phyloP scores from a whole-genome alignment of 2,888 invertebrate genomes.

The Brenthis ino region DNA sequence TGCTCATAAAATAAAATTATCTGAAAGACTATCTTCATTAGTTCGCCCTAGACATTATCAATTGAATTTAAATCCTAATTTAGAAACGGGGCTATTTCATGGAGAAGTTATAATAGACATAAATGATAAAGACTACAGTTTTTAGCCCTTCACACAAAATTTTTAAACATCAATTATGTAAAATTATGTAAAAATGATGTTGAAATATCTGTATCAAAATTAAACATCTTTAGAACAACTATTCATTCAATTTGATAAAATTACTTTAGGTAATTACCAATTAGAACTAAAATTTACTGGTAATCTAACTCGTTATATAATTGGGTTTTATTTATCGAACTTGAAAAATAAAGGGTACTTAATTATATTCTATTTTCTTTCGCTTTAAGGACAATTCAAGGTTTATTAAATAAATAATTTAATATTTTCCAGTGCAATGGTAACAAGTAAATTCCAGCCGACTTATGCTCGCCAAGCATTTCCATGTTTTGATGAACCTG shows the following conservation, averaged over 20 bases:
- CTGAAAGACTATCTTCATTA: slow-evolving; percentile 58
- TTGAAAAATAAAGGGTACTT: slow-evolving; percentile 79
- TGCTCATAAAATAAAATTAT: slow-evolving; percentile 48
- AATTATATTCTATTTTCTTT: neutral
- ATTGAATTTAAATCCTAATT: slow-evolving; percentile 58
- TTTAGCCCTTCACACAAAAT: slow-evolving; percentile 83
- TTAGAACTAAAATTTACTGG: slow-evolving; percentile 85
- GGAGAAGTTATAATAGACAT: slow-evolving; percentile 67
- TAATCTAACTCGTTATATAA: slow-evolving; percentile 84
- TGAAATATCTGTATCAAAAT: slow-evolving; percentile 56
- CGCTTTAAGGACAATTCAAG: neutral
- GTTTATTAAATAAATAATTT: neutral
- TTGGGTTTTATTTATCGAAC: slow-evolving; percentile 88
- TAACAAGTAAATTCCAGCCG: slow-evolving; percentile 96
- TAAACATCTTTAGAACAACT: slow-evolving; percentile 72
- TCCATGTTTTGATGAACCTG: slow-evolving; percentile 97
- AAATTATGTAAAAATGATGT: slow-evolving; percentile 54
- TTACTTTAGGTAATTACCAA: slow-evolving; percentile 70
- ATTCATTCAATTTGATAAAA: slow-evolving; percentile 55
- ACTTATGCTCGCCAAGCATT: slow-evolving; percentile 96
- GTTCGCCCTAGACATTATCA: slow-evolving; percentile 67
- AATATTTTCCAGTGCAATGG: slow-evolving; percentile 85
- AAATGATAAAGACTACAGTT: slow-evolving; percentile 59
- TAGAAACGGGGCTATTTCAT: slow-evolving; percentile 57
- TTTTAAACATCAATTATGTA: slow-evolving; percentile 76